phyloP scores from a whole-genome alignment of 2,113 vertebrate genomes.

The Athene noctua region DNA sequence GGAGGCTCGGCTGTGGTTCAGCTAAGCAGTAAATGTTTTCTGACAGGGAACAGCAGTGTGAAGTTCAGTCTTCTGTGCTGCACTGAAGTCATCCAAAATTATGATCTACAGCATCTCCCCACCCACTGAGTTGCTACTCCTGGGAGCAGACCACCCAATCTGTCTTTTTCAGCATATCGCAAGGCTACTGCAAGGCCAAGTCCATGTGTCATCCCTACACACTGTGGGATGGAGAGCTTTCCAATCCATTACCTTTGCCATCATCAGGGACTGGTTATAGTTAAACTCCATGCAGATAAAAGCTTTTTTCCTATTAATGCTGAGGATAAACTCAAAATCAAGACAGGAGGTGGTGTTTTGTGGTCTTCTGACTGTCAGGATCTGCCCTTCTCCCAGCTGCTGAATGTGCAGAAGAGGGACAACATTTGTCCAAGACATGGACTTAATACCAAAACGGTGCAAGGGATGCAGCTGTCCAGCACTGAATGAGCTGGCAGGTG shows the following conservation, averaged over 20 bases:
- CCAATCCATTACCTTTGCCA: background rate
- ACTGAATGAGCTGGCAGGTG: background rate
- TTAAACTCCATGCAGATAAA: background rate
- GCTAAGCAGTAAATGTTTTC: slow-evolving; percentile 26
- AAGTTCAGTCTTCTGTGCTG: slow-evolving; percentile 14
- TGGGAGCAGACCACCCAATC: slow-evolving; percentile 28
- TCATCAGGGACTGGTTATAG: background rate
- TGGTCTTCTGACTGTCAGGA: background rate
- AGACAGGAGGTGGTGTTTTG: background rate
- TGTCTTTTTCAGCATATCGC: background rate
- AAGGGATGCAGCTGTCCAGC: background rate
- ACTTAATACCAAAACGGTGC: background rate
- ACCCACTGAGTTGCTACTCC: background rate
- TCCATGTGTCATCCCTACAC: fast-evolving
- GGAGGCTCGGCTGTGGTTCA: background rate
- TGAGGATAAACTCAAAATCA: background rate
- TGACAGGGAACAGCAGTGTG: slow-evolving; percentile 44
- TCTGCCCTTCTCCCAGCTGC: background rate
- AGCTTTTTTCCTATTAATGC: background rate
- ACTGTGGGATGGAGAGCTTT: background rate
- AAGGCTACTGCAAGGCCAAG: background rate
- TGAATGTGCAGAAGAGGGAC: background rate
- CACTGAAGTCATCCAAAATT: background rate
- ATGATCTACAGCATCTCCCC: background rate
- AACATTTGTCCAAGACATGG: background rate